Conservation (phyloP, 1,140 invertebrate genomes). For the Elymnias hypermnestra region DNA sequence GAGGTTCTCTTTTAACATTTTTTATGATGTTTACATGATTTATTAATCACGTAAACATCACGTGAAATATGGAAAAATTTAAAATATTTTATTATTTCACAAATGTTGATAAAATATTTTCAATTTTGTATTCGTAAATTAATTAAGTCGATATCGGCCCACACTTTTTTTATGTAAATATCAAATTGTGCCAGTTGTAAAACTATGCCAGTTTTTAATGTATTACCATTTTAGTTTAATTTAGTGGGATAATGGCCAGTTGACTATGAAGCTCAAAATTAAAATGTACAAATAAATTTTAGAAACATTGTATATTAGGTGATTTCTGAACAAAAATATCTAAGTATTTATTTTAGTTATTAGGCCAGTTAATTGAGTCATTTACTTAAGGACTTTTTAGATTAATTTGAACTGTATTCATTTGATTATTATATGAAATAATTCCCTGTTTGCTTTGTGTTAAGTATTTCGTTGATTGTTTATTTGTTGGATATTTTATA, state of each 20-base stretch:
- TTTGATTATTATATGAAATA: slow-evolving; percentile 35
- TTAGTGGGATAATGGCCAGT: slow-evolving; percentile 66
- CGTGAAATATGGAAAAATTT: neutral
- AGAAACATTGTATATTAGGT: slow-evolving; percentile 40
- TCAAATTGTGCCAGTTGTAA: slow-evolving; percentile 31
- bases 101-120: too few species aligned
- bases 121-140: slow-evolving; percentile 1
- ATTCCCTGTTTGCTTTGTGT: slow-evolving; percentile 42
- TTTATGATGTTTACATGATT: too few species aligned
- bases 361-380: slow-evolving; percentile 71
- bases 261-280: slow-evolving; percentile 63
- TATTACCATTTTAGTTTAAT: slow-evolving; percentile 50
- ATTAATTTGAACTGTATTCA: slow-evolving; percentile 39
- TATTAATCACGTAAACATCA: too few species aligned
- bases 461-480: slow-evolving; percentile 60
- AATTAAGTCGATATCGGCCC: slow-evolving; percentile 3
- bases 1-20: too few species aligned
- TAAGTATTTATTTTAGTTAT: slow-evolving; percentile 71
- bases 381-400: slow-evolving; percentile 33
- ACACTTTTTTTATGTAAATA: slow-evolving; percentile 3
- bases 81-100: neutral
- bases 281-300: slow-evolving; percentile 61
- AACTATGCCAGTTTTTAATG: slow-evolving; percentile 33
- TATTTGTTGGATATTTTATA: slow-evolving; percentile 60
- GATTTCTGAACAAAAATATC: slow-evolving; percentile 34